Conservation (phyloP, 2,888 invertebrate species). For the Deilephila porcellus region DNA sequence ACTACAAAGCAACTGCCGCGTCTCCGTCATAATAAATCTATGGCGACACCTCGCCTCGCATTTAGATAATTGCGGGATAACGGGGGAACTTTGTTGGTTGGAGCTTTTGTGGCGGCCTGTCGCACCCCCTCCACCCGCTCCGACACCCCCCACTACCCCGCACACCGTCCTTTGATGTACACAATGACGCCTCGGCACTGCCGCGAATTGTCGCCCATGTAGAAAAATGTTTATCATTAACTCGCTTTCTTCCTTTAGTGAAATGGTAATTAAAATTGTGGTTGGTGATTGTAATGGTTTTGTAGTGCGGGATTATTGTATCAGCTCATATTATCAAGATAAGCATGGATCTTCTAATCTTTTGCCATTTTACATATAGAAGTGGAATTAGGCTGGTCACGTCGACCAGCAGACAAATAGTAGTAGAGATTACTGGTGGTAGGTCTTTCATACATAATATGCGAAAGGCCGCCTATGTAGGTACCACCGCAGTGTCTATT, state of each 20-base stretch:
- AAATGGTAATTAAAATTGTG: conserved; percentile 9
- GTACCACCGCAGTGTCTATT: too few species aligned
- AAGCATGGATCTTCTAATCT: too few species aligned
- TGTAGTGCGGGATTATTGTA: too few species aligned
- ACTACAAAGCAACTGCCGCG: conserved; percentile 32
- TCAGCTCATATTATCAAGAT: too few species aligned
- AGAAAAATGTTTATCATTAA: conserved; percentile 24
- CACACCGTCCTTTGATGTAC: conserved; percentile 67
- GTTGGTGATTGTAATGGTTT: background rate
- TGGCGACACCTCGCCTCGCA: conserved; percentile 65
- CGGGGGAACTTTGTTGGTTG: conserved; percentile 66
- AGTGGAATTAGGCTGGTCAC: too few species aligned
- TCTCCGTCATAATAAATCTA: conserved; percentile 45
- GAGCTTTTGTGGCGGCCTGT: conserved; percentile 63
- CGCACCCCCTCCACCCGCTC: conserved; percentile 43
- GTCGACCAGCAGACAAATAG: too few species aligned
- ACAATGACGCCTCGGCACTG: conserved; percentile 63
- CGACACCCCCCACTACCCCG: conserved; percentile 39
- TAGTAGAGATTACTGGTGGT: too few species aligned
- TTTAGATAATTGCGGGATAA: conserved; percentile 81
- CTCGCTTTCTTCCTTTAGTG: conserved; percentile 4
- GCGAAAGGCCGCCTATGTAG: too few species aligned
- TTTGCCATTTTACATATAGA: too few species aligned
- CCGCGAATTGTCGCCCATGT: conserved; percentile 58
- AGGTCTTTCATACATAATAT: too few species aligned